Conservation (phyloP, 1,140 invertebrate species). For the Gonioctena quinquepunctata region DNA sequence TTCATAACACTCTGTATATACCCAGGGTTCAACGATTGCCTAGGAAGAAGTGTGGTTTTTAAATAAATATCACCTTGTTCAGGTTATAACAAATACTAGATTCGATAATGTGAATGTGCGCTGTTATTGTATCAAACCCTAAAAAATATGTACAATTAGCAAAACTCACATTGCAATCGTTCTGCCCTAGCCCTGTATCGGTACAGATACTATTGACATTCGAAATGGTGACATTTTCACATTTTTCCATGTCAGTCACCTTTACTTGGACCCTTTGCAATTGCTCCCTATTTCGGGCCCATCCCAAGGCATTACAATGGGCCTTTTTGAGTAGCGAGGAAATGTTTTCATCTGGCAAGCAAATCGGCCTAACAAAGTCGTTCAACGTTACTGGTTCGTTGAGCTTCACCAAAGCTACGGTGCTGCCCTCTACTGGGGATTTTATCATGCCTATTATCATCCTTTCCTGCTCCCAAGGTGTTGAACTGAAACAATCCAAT, state of each 20-base stretch:
- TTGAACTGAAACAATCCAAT: conserved; percentile 61
- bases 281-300: conserved; percentile 78
- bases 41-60: too few relatives aligned
- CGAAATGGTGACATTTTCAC: conserved; percentile 81
- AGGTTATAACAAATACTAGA: too few relatives aligned
- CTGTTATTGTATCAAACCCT: too few relatives aligned
- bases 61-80: too few relatives aligned
- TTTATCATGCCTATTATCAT: conserved; percentile 87
- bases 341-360: conserved; percentile 64
- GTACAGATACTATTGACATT: conserved; percentile 80
- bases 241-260: conserved; percentile 74
- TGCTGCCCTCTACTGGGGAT: conserved; percentile 85
- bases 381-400: conserved; percentile 75
- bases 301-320: conserved; percentile 80
- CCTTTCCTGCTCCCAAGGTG: conserved; percentile 86
- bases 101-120: too few relatives aligned
- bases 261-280: conserved; percentile 77
- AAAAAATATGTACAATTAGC: too few relatives aligned
- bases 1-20: too few relatives aligned
- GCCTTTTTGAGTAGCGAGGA: conserved; percentile 23
- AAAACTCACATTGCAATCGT: conserved; percentile 77
- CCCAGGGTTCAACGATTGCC: too few relatives aligned
- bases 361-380: conserved; percentile 82
- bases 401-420: conserved; percentile 78
- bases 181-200: conserved; percentile 75